A percentile compares a stretch with the other conserved stretches of the same genome.
Evolutionary conservation across 2,888 invertebrate species (phyloP).

Genomic region (Dryobota labecula): DNA sequence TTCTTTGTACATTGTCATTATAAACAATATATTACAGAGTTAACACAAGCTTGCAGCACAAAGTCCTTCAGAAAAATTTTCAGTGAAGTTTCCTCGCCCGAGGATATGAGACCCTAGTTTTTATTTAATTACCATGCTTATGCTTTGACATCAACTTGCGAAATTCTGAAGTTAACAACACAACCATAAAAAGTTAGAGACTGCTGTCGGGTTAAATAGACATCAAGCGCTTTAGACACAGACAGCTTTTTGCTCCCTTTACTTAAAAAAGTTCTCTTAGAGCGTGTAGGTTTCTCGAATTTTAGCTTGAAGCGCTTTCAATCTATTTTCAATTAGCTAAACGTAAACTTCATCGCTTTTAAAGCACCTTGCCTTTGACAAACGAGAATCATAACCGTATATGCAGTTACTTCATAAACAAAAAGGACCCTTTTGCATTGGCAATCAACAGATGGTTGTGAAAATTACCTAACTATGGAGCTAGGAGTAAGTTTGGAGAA

Average conservation of each 20-base stretch:
- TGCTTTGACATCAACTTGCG: constrained; percentile 58
- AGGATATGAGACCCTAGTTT: constrained; percentile 38
- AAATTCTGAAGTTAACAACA: constrained; percentile 49
- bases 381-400: background rate
- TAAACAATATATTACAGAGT: constrained; percentile 19
- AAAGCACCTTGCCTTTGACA: constrained; percentile 27
- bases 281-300: constrained; percentile 24
- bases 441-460: constrained; percentile 23
- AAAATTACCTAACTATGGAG: background rate
- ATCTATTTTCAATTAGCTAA: constrained; percentile 25
- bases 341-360: constrained; percentile 21
- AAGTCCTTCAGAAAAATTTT: constrained; percentile 34
- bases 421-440: background rate
- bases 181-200: constrained; percentile 45
- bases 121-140: constrained; percentile 59
- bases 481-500: background rate
- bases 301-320: constrained; percentile 11
- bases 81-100: constrained; percentile 34
- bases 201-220: constrained; percentile 48
- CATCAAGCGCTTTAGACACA: constrained; percentile 35
- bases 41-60: constrained; percentile 20
- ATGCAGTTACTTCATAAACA: constrained; percentile 1
- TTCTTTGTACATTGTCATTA: background rate
- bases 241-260: constrained; percentile 43
- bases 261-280: constrained; percentile 33